phyloP scores from a whole-genome alignment of 2,113 vertebrate species.

The Chaetops frenatus region DNA sequence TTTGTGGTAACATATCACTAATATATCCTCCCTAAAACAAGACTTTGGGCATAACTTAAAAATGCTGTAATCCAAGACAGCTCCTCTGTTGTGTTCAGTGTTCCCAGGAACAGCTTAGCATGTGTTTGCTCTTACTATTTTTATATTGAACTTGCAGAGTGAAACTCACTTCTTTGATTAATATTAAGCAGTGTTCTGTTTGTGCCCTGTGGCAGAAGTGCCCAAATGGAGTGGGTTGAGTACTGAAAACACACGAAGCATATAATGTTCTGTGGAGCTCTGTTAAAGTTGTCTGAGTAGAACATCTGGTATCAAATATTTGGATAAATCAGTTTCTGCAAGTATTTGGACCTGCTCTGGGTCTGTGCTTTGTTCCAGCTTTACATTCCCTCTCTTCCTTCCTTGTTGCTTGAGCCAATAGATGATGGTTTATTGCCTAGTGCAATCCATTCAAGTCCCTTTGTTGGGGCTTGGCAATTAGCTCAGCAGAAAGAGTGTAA shows the following conservation, averaged over 20 bases:
- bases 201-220: slow-evolving; percentile 14
- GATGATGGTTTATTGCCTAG: slow-evolving; percentile 23
- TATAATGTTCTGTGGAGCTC: background rate
- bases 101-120: background rate
- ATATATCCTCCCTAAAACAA: background rate
- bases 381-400: slow-evolving; percentile 1
- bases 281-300: slow-evolving; percentile 21
- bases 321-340: background rate
- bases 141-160: background rate
- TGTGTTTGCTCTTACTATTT: slow-evolving; percentile 23
- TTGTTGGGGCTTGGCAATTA: background rate
- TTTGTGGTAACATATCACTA: background rate
- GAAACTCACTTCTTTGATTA: background rate
- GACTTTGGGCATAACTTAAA: background rate
- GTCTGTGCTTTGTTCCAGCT: slow-evolving; percentile 21
- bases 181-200: background rate
- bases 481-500: background rate
- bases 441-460: background rate
- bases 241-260: background rate
- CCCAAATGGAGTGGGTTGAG: background rate
- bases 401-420: background rate
- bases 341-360: slow-evolving; percentile 18
- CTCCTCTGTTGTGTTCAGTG: background rate
- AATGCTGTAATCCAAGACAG: background rate
- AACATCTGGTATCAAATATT: slow-evolving; percentile 30